phyloP scores from a whole-genome alignment of 2,797 vertebrate genomes.

The Huso huso region DNA sequence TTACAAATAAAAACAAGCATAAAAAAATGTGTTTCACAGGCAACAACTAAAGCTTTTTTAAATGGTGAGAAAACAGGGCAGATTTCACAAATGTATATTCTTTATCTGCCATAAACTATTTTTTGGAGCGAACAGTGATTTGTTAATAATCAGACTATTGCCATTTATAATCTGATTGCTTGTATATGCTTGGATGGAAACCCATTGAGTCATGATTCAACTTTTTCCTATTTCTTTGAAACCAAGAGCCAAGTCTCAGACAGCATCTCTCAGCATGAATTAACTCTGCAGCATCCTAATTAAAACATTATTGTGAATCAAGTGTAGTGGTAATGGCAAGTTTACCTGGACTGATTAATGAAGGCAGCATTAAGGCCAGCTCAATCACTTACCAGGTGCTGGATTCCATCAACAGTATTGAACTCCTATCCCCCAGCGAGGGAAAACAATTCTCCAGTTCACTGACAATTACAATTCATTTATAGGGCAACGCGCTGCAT shows the following conservation, averaged over 20 bases:
- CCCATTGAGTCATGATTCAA: neutral
- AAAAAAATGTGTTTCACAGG: neutral
- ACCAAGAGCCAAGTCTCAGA: neutral
- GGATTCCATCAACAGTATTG: conserved; percentile 34
- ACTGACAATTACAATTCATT: conserved; percentile 30
- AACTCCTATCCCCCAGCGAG: neutral
- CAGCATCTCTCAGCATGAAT: neutral
- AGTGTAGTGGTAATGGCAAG: conserved; percentile 15
- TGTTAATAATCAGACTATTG: neutral
- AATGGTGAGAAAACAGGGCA: too few species aligned
- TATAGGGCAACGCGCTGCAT: conserved; percentile 27
- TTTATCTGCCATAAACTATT: conserved; percentile 39
- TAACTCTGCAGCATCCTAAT: neutral
- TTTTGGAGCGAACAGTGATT: conserved; percentile 24
- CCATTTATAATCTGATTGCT: conserved; percentile 6
- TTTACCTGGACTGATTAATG: conserved; percentile 29
- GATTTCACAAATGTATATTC: neutral
- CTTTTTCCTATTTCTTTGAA: neutral
- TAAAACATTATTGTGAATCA: conserved; percentile 5
- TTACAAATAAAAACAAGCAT: neutral
- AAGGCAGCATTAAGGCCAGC: conserved; percentile 28
- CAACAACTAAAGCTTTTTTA: too few species aligned
- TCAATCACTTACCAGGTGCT: conserved; percentile 20
- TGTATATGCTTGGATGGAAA: neutral
- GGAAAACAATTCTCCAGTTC: conserved; percentile 25